Base-by-base conservation (phyloP, 2,113 vertebrate genomes). In the Cyphomyrus discorhynchus region DNA sequence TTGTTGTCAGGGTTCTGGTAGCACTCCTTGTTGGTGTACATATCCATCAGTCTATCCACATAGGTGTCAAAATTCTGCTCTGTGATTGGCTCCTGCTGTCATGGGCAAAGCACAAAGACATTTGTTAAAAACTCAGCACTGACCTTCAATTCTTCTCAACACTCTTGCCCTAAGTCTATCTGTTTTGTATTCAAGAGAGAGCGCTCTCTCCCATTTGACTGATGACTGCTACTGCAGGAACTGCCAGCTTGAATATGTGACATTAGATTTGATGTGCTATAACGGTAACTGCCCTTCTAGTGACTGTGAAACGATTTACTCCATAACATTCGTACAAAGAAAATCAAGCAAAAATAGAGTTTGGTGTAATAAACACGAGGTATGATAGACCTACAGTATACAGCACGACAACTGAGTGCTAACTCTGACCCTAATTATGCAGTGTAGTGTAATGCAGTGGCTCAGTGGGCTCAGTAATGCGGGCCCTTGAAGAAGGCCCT, bases 1-100 rank as follows among this genome's bases (percentile, higher is more conserved):
- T 97, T 98, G 96, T 98, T 98, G 92, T 98, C 98, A 0, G 98
- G 98, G 94, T 98, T 98, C 96, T 98, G 98, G 95, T 98, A 99
- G 96, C 98, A 98, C 94, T 99, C 98, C 95, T 98, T 98, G 93
- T 98, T 98, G 94, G 97, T 98, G 94, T 98, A 99, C 98, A 99
- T 99, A 94, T 98, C 96, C 21, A 98, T 99, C 94, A 99, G 96
- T 0, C 98, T 98, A 93, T 97, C 98, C 93, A 99, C 98, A 0
- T 99, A 99, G 10, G 96, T 96, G 58, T 99, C 98, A 0, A 99
- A 99, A 93, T 99, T 99, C 96, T 99, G 97, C 94, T 99, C 98
- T 0, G 97, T 98, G 74, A 99, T 96, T 46, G 98, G 98, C 91
- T 99, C 98, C 97, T 99, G 95, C 94, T 95, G 92, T 82, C 91